phyloP scores from a whole-genome alignment of 2,888 invertebrate genomes.

The Hoplodrina ambigua region DNA sequence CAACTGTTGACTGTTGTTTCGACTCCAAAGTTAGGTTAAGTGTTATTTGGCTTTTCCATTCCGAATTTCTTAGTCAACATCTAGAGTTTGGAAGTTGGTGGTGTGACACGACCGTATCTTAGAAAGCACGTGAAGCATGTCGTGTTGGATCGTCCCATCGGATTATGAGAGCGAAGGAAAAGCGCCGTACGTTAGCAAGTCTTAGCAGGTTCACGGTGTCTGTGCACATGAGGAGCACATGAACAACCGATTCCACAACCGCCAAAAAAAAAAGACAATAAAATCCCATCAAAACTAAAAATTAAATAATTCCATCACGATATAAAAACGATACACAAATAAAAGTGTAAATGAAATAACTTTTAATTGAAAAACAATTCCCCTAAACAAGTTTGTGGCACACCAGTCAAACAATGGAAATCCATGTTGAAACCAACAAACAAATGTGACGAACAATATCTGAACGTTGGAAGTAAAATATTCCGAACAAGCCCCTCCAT shows the following conservation, averaged over 20 bases:
- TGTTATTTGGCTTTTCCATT: no score
- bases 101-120: no score
- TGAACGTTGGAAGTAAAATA: slow-evolving; percentile 58
- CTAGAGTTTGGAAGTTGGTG: no score
- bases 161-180: no score
- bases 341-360: slow-evolving; percentile 29
- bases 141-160: no score
- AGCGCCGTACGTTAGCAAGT: no score
- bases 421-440: slow-evolving; percentile 46
- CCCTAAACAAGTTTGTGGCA: slow-evolving; percentile 47
- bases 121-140: no score
- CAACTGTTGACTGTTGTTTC: no score
- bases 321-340: slow-evolving; percentile 2
- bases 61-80: no score
- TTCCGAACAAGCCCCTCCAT: slow-evolving; percentile 30
- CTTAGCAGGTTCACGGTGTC: no score
- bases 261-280: not conserved
- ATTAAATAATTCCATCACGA: not conserved
- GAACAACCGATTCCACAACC: no score
- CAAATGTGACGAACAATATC: slow-evolving; percentile 53
- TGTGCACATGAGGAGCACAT: not conserved
- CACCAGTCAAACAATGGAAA: slow-evolving; percentile 42
- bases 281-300: not conserved
- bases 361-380: slow-evolving; percentile 46
- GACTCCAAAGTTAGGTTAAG: no score